Percentiles rank a stretch among this genome's conserved stretches.
phyloP scores from a whole-genome alignment of 1,140 invertebrate genomes.

The Ceratina australensis region DNA sequence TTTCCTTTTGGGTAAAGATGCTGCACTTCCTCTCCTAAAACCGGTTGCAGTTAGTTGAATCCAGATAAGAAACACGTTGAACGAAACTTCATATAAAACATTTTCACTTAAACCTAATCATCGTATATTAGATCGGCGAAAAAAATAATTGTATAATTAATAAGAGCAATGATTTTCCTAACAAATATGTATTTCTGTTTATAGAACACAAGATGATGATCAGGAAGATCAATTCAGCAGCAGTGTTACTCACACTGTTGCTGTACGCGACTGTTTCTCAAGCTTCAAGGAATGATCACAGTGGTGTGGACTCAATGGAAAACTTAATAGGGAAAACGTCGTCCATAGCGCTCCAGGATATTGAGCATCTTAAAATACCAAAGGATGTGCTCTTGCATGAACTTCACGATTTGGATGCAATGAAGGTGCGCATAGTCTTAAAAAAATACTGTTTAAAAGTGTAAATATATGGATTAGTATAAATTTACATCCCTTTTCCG shows the following conservation, averaged over 20 bases:
- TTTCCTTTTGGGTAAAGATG: constrained; percentile 19
- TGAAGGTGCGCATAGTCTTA: constrained; percentile 46
- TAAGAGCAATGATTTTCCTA: not conserved
- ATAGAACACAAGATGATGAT: constrained; percentile 49
- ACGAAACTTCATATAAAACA: not conserved
- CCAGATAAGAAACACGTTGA: not conserved
- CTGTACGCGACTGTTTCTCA: not conserved
- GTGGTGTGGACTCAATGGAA: too few species aligned
- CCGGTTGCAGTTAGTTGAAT: constrained; percentile 8
- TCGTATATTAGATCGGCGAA: too few species aligned
- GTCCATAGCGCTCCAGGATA: too few species aligned
- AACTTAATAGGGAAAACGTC: too few species aligned
- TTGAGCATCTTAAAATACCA: too few species aligned
- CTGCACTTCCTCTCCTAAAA: constrained; percentile 31
- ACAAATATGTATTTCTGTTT: constrained; percentile 10
- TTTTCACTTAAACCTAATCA: not conserved
- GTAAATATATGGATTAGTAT: too few species aligned
- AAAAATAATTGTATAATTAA: too few species aligned
- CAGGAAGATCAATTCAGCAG: constrained; percentile 10
- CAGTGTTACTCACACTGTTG: constrained; percentile 39
- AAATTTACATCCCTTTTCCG: too few species aligned
- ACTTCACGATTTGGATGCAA: constrained; percentile 63
- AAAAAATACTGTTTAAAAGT: too few species aligned
- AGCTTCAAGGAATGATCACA: constrained; percentile 51
- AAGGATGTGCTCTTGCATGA: constrained; percentile 31